Evolutionary conservation across 2,113 vertebrate species (phyloP).

Genomic region (Cariama cristata): DNA sequence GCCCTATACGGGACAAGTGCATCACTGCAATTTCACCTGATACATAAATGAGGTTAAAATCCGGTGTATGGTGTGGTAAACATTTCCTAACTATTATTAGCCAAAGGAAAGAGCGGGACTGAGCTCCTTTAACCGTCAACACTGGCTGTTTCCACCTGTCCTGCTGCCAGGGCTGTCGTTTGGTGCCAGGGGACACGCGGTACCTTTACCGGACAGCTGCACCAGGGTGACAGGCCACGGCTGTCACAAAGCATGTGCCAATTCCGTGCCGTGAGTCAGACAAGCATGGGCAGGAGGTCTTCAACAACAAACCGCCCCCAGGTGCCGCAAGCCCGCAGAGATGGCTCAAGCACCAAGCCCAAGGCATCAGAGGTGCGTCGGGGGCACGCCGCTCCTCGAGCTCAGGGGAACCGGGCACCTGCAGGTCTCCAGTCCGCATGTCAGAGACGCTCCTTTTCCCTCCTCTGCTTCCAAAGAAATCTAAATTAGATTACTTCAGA

Average conservation of each 20-base stretch:
- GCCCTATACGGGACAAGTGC: accelerated
- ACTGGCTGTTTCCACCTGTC: background rate
- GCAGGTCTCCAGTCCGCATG: accelerated
- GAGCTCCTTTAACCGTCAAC: background rate
- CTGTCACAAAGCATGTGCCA: background rate
- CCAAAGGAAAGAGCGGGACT: background rate
- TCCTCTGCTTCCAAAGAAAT: background rate
- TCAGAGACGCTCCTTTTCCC: background rate
- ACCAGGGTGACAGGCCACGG: background rate
- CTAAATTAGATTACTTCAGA: background rate
- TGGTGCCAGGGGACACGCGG: background rate
- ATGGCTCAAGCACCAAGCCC: background rate
- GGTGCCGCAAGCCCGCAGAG: background rate
- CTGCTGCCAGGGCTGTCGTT: background rate
- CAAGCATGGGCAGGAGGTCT: background rate
- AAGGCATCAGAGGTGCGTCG: accelerated
- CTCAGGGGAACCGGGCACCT: accelerated
- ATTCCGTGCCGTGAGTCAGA: background rate
- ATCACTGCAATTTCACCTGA: background rate
- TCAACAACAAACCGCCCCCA: background rate
- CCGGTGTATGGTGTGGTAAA: accelerated
- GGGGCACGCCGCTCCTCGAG: accelerated
- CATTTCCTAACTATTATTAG: background rate
- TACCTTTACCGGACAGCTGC: background rate
- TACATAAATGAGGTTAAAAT: background rate